Base-by-base conservation (phyloP, 1,140 invertebrate genomes). In the Lasioglossum albipes region DNA sequence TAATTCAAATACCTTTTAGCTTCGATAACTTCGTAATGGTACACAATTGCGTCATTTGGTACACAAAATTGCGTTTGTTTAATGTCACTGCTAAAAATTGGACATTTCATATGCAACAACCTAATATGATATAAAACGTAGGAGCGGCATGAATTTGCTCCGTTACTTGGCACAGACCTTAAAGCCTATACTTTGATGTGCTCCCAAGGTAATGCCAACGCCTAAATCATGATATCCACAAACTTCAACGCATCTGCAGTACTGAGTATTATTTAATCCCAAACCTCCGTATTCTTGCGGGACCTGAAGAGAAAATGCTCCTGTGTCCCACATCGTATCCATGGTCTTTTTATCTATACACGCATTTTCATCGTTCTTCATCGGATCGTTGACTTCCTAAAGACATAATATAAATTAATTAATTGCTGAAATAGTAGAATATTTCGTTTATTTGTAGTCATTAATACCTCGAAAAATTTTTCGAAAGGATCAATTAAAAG, bases 111-210 rank as follows among this genome's bases (percentile, higher is more conserved):
- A 27, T 27, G 27, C 27, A 27, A 27, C 27, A 27, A 27, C 27
- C 27, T 27, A 27, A 27, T 27, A 0, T 27, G 1, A 27, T 27
- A 49, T 2, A 54, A 54, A 54, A 13, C 9, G 2, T 49, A 12
- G 42, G 0, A 45, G n/a, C n/a, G n/a, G n/a, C n/a, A n/a, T n/a
- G n/a, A n/a, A n/a, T n/a, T n/a, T n/a, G n/a, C n/a, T n/a, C n/a
- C n/a, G 10, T 45, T 49, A 49, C 45, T 13, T 49, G n/a, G 79
- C 64, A n/a, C n/a, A 71, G 89, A 95, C 95, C 94, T 98, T 98
- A 87, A 98, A 98, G 54, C 97, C 97, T 91, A 98, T 98, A 86
- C 97, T 97, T 93, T 98, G 97, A 94, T 98, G 97, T 73, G 97
- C 97, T 85, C 97, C 97, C 45, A 98, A 94, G 54, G 95, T 96